Evolutionary conservation across 2,113 vertebrate species (phyloP).

Genomic region (Calyptommatus sinebrachiatus): DNA sequence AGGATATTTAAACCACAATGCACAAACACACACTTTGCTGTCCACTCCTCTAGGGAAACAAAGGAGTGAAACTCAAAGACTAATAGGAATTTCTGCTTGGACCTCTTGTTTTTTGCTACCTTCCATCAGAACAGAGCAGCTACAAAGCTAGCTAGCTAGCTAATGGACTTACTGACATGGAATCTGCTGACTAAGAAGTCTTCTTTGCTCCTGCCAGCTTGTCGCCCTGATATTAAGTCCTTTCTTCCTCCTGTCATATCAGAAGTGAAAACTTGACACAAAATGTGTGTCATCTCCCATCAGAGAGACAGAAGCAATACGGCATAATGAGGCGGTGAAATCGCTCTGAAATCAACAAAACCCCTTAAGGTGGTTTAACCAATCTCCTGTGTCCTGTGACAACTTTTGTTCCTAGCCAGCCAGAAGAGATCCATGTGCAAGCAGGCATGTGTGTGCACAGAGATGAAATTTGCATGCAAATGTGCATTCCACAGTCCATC

Average conservation of each 20-base stretch:
- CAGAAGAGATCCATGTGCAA: neutral
- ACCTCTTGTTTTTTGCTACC: neutral
- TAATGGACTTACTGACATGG: conserved; percentile 25
- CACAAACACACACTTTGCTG: neutral
- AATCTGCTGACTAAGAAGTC: conserved; percentile 54
- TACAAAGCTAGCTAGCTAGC: conserved; percentile 22
- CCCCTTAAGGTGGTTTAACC: conserved; percentile 35
- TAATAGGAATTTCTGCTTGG: neutral
- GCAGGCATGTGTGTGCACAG: too few species aligned
- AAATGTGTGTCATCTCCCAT: conserved; percentile 48
- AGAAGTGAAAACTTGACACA: conserved; percentile 57
- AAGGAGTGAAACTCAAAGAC: neutral
- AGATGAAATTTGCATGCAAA: neutral
- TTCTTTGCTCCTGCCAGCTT: conserved; percentile 44
- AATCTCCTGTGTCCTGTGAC: conserved; percentile 7
- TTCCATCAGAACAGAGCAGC: neutral
- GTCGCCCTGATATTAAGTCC: conserved; percentile 41
- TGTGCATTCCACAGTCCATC: too few species aligned
- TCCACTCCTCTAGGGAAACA: neutral
- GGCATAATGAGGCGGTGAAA: conserved; percentile 63
- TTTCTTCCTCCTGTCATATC: conserved; percentile 37
- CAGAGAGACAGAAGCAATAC: conserved; percentile 64
- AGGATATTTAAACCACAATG: too few species aligned
- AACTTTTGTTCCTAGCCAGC: neutral
- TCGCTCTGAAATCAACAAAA: conserved; percentile 39